Conservation (phyloP, 2,797 vertebrate genomes). For the Petrocephalus schoutedeni region DNA sequence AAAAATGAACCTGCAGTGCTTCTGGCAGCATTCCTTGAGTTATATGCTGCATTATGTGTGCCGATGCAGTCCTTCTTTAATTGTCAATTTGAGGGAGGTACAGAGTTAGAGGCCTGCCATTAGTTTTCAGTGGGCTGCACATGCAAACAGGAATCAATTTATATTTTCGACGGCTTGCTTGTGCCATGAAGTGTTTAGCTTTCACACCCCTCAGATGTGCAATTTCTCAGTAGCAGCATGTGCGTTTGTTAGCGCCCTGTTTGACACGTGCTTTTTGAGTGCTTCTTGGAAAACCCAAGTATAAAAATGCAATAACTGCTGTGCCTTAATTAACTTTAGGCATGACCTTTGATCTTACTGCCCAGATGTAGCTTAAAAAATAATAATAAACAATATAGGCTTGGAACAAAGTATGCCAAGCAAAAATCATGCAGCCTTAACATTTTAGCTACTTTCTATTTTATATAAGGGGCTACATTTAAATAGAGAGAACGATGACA, state of each 20-base stretch:
- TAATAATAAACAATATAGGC: background rate
- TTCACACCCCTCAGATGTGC: conserved; percentile 20
- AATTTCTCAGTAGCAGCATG: conserved; percentile 7
- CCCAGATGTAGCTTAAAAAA: background rate
- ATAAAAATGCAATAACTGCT: conserved; percentile 14
- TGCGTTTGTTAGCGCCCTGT: conserved; percentile 17
- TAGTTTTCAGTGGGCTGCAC: background rate
- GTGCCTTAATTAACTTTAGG: background rate
- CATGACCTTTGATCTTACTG: background rate
- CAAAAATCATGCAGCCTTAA: background rate
- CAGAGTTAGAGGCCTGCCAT: background rate
- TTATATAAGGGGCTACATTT: background rate
- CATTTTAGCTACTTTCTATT: background rate
- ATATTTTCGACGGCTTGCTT: conserved; percentile 16
- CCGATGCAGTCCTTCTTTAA: background rate
- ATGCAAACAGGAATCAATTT: conserved; percentile 12
- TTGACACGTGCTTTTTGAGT: conserved; percentile 3
- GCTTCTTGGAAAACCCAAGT: conserved; percentile 5
- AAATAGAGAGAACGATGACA: background rate
- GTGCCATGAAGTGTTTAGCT: background rate
- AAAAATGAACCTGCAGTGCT: background rate
- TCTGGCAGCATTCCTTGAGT: background rate
- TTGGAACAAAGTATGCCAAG: background rate
- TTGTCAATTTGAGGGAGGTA: background rate
- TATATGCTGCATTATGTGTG: background rate